Evolutionary conservation across 30 jellyfish, hydroid and myxozoan genomes (phyloP).

Genomic region (Sanderia malayensis): DNA sequence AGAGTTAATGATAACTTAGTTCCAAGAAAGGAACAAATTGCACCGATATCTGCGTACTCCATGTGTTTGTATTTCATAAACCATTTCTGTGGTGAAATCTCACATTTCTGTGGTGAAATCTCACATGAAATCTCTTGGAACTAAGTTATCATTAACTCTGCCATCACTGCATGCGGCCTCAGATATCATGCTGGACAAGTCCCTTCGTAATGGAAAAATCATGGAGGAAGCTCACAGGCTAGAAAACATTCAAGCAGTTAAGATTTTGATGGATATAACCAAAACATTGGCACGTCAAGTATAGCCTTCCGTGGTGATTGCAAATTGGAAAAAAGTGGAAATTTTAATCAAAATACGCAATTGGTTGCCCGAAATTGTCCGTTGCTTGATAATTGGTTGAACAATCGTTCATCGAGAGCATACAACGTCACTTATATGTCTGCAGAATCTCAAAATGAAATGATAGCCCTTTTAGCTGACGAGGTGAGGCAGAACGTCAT

Average conservation of each 20-base stretch:
- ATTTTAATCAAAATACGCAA: neutral
- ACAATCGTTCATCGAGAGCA: neutral
- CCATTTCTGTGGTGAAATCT: too few relatives aligned
- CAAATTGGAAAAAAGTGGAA: neutral
- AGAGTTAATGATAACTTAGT: constrained; percentile 21
- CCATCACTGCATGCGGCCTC: constrained; percentile 45
- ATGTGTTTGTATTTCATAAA: constrained; percentile 35
- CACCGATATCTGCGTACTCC: constrained; percentile 60
- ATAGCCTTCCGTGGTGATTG: neutral
- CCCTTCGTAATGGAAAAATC: neutral
- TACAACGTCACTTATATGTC: neutral
- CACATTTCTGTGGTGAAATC: too few relatives aligned
- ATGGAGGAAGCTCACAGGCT: neutral
- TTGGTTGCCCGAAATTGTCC: constrained; percentile 11
- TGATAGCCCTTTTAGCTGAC: neutral
- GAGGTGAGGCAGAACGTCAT: neutral
- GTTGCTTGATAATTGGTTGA: neutral
- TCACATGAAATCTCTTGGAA: constrained; percentile 26
- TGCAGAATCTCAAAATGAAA: constrained; percentile 9
- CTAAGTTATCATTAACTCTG: constrained; percentile 20
- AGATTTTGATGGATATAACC: constrained; percentile 1
- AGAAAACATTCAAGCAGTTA: neutral
- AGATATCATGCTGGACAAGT: constrained; percentile 9
- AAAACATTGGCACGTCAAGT: constrained; percentile 8
- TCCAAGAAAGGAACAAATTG: constrained; percentile 39